Evolutionary conservation across 2,797 vertebrate species (phyloP).

Genomic region (Galaxias olidus): DNA sequence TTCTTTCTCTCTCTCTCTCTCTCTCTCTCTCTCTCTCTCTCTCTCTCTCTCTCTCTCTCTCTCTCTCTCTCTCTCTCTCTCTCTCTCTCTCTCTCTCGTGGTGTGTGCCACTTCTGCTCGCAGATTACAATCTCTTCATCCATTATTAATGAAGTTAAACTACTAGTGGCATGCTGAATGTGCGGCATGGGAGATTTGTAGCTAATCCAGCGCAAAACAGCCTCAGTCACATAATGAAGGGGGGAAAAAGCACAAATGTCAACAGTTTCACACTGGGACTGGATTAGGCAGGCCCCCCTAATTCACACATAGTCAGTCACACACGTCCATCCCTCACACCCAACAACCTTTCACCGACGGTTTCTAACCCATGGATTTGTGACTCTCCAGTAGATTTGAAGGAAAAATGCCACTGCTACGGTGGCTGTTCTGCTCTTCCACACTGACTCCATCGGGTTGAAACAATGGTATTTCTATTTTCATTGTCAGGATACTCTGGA

Average conservation of each 20-base stretch:
- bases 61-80: constrained; percentile 2
- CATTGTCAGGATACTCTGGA: constrained; percentile 48
- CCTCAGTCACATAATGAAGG: constrained; percentile 99
- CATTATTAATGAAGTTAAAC: constrained; percentile 99
- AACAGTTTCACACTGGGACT: constrained; percentile 99
- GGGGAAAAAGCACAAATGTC: constrained; percentile 99
- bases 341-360: constrained; percentile 73
- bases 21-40: not conserved
- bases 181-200: constrained; percentile 98
- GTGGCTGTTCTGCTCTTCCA: constrained; percentile 36
- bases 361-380: constrained; percentile 86
- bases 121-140: constrained; percentile 99
- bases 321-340: constrained; percentile 33
- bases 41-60: not conserved
- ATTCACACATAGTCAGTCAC: constrained; percentile 14
- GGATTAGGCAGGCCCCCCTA: constrained; percentile 89
- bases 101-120: constrained; percentile 62
- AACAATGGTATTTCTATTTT: constrained; percentile 51
- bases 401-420: constrained; percentile 72
- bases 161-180: constrained; percentile 99
- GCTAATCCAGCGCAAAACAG: constrained; percentile 99
- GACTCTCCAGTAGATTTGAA: constrained; percentile 79
- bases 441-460: constrained; percentile 21
- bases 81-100: constrained; percentile 18
- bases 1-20: constrained; percentile 13